Base-by-base conservation (phyloP, 2,113 vertebrate genomes). In the Beaufortia kweichowensis region DNA sequence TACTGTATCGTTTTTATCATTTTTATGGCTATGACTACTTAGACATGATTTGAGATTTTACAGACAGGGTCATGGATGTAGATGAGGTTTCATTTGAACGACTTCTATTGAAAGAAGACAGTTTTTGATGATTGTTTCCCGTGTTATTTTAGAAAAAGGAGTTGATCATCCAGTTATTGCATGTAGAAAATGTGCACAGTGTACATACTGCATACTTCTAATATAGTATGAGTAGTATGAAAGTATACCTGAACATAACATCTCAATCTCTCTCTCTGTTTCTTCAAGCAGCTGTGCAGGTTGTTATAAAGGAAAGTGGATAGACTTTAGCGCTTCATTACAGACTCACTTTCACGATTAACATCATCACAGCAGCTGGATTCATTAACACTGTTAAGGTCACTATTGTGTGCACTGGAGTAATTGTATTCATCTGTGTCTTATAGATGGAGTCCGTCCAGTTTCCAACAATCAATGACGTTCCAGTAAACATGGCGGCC, bases 271-370 rank as follows among this genome's bases (percentile, higher is more conserved):
- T 64, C 3, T 39, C 24, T 53, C 8, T 56, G n/a, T 72, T 12
- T 31, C 23, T 15, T 4, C 48, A 56, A 46, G 59, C 61, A 7
- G 35, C 29, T 23, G 9, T 46, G 12, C 33, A 24, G 17, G 24
- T 24, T n/a, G 29, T 39, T 8, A 35, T 9, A 1, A 35, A 77
- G 39, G 64, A 73, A 70, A 48, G 24, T 75, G 62, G 53, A 31
- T 69, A 61, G 41, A 60, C 41, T 23, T 26, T 56, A 41, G 8
- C 41, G 43, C 56, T 55, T 43, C 67, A 70, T 82, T 71, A 78
- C 65, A 66, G 24, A 26, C 56, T 67, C 29, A 48, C 33, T 21
- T 24, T 23, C 31, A n/a, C n/a, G 31, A 21, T 68, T 21, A 50
- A n/a, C 1, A 8, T 21, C 9, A 31, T 21, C 9, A 31, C 10